phyloP scores from a whole-genome alignment of 2,797 vertebrate species.

The Podarcis siculus region DNA sequence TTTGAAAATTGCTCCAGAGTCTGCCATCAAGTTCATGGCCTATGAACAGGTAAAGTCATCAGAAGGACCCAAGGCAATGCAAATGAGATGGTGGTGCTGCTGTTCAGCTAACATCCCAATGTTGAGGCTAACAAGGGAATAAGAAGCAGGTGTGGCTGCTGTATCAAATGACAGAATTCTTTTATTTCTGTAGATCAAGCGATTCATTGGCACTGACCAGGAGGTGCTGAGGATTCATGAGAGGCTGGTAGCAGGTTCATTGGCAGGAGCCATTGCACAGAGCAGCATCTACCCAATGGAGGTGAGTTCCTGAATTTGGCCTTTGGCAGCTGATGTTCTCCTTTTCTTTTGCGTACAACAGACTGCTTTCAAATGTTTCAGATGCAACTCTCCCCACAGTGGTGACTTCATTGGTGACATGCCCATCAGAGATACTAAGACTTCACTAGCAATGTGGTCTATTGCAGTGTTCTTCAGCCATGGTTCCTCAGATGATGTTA shows the following conservation, averaged over 20 bases:
- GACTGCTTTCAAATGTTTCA: neutral
- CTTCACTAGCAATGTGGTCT: neutral
- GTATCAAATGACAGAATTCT: neutral
- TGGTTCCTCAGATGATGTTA: no score
- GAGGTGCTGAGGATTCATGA: conserved; percentile 90
- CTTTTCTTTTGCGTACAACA: neutral
- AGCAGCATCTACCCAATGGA: conserved; percentile 99
- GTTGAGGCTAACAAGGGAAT: neutral
- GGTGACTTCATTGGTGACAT: neutral
- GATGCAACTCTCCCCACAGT: neutral
- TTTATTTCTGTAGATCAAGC: conserved; percentile 84
- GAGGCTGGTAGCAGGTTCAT: conserved; percentile 89
- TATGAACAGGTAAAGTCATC: conserved; percentile 89
- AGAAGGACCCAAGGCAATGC: accelerated
- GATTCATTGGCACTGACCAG: conserved; percentile 92
- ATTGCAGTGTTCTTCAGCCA: neutral
- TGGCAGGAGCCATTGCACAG: conserved; percentile 92
- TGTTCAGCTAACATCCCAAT: neutral
- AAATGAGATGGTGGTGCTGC: no score
- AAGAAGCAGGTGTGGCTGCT: neutral
- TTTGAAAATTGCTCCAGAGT: conserved; percentile 95
- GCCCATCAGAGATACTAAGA: neutral
- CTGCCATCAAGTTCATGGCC: conserved; percentile 98
- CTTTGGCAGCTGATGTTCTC: accelerated
- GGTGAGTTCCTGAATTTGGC: conserved; percentile 76